Evolutionary conservation across 2,113 vertebrate species (phyloP).

Genomic region (Platichthys stellatus): DNA sequence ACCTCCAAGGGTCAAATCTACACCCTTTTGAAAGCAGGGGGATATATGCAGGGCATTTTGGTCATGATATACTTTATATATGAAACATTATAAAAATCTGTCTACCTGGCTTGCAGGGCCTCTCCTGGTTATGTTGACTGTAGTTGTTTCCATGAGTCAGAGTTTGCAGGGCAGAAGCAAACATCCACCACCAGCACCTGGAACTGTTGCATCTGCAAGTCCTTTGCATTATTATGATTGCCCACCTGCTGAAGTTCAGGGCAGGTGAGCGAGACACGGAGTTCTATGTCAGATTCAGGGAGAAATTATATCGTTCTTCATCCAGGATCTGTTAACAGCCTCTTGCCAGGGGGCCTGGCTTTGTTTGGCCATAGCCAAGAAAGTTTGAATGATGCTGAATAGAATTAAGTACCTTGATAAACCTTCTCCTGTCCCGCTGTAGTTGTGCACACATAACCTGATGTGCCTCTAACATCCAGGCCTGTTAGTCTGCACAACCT

Average conservation of each 20-base stretch:
- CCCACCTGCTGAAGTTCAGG: neutral
- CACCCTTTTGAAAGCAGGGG: no score
- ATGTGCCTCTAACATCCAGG: constrained; percentile 13
- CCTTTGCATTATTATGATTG: constrained; percentile 21
- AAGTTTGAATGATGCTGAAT: neutral
- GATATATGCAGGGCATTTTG: no score
- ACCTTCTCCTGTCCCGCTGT: neutral
- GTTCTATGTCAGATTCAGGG: neutral
- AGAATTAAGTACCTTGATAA: neutral
- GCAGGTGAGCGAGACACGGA: neutral
- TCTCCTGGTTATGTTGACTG: constrained; percentile 40
- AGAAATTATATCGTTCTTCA: neutral
- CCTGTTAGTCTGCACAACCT: constrained; percentile 62
- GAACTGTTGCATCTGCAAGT: constrained; percentile 17
- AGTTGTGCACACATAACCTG: constrained; percentile 1
- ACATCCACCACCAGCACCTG: constrained; percentile 50
- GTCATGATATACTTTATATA: neutral
- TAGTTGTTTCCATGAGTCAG: constrained; percentile 46
- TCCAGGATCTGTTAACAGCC: constrained; percentile 12
- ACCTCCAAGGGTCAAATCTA: no score
- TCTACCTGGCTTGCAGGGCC: constrained; percentile 78
- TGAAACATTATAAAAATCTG: neutral
- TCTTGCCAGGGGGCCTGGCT: neutral
- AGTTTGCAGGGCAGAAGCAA: constrained; percentile 10
- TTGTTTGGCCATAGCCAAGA: constrained; percentile 9